A percentile compares a stretch with the other conserved stretches of the same genome.
Conservation (phyloP, 2,113 vertebrate genomes). For the Saimiri boliviensis region DNA sequence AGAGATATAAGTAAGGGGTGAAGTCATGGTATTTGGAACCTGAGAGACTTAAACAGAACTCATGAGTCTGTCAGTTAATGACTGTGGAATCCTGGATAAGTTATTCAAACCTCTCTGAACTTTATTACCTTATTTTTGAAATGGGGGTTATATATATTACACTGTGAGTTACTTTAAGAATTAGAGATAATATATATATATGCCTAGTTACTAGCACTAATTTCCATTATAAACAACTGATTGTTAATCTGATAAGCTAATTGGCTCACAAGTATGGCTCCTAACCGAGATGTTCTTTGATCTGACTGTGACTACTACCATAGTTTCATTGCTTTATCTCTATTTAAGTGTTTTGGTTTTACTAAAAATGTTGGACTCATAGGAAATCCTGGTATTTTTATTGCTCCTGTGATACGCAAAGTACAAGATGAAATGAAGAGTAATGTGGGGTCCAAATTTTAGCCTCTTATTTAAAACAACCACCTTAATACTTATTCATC, state of each 20-base stretch:
- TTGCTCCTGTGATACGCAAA: neutral
- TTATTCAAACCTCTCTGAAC: conserved; percentile 21
- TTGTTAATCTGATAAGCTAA: neutral
- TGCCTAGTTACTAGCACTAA: neutral
- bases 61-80: neutral
- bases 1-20: neutral
- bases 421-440: neutral
- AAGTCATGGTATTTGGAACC: neutral
- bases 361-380: neutral
- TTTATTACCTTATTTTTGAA: conserved; percentile 45
- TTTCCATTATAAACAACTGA: neutral
- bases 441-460: neutral
- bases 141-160: neutral
- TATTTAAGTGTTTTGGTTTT: neutral
- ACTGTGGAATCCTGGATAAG: neutral
- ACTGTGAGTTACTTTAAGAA: neutral
- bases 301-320: neutral
- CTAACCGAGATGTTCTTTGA: neutral
- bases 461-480: neutral
- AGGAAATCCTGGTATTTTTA: neutral
- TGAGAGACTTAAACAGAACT: neutral
- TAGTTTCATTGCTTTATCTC: neutral
- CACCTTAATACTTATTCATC: neutral
- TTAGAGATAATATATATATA: neutral
- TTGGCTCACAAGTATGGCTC: neutral